Base-by-base conservation (phyloP, 2,797 vertebrate species). In the Cyclopterus lumpus region DNA sequence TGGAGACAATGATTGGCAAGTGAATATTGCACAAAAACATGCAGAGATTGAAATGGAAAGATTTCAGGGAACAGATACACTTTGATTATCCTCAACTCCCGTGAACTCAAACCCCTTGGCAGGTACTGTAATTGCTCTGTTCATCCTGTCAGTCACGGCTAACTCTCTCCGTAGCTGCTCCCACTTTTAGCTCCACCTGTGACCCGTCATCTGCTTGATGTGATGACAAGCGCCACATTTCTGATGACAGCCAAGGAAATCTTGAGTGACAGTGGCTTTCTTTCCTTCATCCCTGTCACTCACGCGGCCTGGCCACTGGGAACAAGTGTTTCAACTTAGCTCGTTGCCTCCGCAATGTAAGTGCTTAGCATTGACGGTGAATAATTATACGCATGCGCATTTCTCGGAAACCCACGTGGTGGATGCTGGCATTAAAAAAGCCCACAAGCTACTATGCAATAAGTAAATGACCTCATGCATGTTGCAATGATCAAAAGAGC, bases 61-160 rank as follows among this genome's bases (percentile, higher is more conserved):
- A 85, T 80, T 84, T 69, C 54, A 83, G 79, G 7, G 64, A 76
- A 82, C 53, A 57, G 71, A 79, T 80, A 71, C 62, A 80, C 76
- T 59, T 78, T 78, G 85, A 86, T 89, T 88, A 86, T 87, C 61
- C 49, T 83, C 85, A 76, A 77, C 80, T 71, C 61, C 30, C 28
- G 88, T 86, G 91, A 93, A 94, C 92, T 92, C 91, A 83, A 89
- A 91, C 88, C 91, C 93, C 86, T 75, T 92, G 89, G 81, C 75
- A 93, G 94, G 88, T 95, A 71, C 81, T 90, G 71, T 90, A 97
- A 97, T 97, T 96, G 96, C 93, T 92, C 92, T 84, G 90, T 95
- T 95, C 95, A 93, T 94, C 92, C 95, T 95, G 96, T 95, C 96
- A 95, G 88, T 96, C 96, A 96, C 73, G 74, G 67, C 88, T 88